A percentile compares a stretch with the other conserved stretches of the same genome.
phyloP scores from a whole-genome alignment of 2,888 invertebrate genomes.

The Caenorhabditis virilis region DNA sequence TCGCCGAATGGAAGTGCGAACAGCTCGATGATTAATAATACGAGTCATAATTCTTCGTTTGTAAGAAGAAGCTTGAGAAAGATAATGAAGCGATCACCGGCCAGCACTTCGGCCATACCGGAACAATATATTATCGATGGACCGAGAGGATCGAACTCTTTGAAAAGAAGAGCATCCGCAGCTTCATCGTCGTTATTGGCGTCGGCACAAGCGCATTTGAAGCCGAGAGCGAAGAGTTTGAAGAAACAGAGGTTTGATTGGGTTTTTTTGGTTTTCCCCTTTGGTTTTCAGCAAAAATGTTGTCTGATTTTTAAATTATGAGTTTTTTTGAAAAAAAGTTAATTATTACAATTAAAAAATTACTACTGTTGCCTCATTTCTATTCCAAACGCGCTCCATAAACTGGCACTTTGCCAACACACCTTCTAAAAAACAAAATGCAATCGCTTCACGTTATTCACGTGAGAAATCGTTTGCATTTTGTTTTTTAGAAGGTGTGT shows the following conservation, averaged over 20 bases:
- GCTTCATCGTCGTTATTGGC: constrained; percentile 26
- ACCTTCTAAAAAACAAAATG: too few species aligned
- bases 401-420: too few species aligned
- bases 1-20: neutral
- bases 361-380: too few species aligned
- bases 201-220: constrained; percentile 29
- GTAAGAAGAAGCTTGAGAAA: constrained; percentile 30
- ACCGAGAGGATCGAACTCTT: constrained; percentile 9
- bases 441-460: too few species aligned
- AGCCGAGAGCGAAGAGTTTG: constrained; percentile 33
- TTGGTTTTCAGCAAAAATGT: neutral
- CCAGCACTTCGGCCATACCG: constrained; percentile 14
- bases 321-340: neutral
- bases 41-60: constrained; percentile 14
- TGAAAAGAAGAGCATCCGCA: constrained; percentile 31
- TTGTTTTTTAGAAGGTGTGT: too few species aligned
- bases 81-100: constrained; percentile 28
- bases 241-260: constrained; percentile 35
- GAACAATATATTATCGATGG: constrained; percentile 16
- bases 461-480: too few species aligned
- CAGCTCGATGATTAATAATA: neutral
- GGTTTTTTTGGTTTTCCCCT: neutral
- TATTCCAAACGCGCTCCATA: too few species aligned
- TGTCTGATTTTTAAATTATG: neutral
- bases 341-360: too few species aligned